Percentiles rank a stretch among this genome's conserved stretches.
These are phyloP conservation scores for Zophobas atratus DNA, from an alignment of 1,140 invertebrate species.

Conservation along the genomic window DNA sequence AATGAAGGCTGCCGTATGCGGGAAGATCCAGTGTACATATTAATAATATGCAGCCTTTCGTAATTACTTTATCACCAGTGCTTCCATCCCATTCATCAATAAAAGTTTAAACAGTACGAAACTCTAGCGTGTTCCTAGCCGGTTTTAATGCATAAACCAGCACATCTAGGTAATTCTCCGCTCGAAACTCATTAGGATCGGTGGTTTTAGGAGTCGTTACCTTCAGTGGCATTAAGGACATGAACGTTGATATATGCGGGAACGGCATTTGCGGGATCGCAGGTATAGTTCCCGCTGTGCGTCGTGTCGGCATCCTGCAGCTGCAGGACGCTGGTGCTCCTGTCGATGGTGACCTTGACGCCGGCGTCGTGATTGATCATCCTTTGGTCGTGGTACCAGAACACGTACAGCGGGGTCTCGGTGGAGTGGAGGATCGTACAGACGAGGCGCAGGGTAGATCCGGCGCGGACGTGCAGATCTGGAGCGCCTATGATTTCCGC, in stretches of 20 bases:
- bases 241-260: slow-evolving; percentile 79
- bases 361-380: slow-evolving; percentile 82
- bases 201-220: slow-evolving; percentile 50
- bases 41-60: slow-evolving; percentile 2
- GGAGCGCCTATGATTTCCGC: slow-evolving; percentile 83
- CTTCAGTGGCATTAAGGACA: slow-evolving; percentile 70
- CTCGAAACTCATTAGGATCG: too few relatives aligned
- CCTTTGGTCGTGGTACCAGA: slow-evolving; percentile 83
- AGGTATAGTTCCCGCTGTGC: slow-evolving; percentile 79
- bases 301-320: slow-evolving; percentile 71
- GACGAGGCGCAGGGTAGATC: slow-evolving; percentile 79
- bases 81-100: neutral
- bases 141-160: slow-evolving; percentile 12
- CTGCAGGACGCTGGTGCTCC: slow-evolving; percentile 70
- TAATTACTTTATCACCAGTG: slow-evolving; percentile 7
- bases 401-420: slow-evolving; percentile 82
- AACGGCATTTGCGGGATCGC: slow-evolving; percentile 78
- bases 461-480: slow-evolving; percentile 83
- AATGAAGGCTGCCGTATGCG: too few relatives aligned
- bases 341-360: slow-evolving; percentile 67
- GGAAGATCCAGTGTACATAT: neutral
- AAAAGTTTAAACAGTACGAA: slow-evolving; percentile 12
- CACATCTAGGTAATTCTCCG: neutral
- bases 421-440: slow-evolving; percentile 81
- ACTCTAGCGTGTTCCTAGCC: neutral